Base-by-base conservation (phyloP, 2,113 vertebrate genomes). In the Periophthalmodon schlosseri region DNA sequence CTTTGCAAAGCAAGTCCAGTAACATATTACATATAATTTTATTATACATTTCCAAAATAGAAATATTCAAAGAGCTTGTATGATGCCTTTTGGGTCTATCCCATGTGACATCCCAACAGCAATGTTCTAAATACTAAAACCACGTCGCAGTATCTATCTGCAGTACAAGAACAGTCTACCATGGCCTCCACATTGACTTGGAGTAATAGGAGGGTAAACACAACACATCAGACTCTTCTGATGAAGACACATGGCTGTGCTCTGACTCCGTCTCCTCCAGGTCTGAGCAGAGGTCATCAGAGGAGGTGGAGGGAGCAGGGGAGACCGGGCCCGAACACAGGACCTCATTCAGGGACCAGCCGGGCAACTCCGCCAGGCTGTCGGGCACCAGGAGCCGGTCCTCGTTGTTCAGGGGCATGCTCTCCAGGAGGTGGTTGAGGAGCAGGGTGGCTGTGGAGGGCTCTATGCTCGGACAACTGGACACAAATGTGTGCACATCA, bases 401-500 rank as follows among this genome's bases (percentile, higher is more conserved):
- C 64, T 96, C 94, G 49, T 92, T 86, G 21, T 91, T 94, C 58
- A 98, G 89, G 1, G 97, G 97, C 97, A 98, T 96, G 73, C 96
- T 95, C 86, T 98, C 95, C 74, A 99, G 91, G 70, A 99, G 94
- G 91, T 98, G 96, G 91, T 96, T 97, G 54, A 99, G 86, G 68
- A 98, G 94, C 90, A 97, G 95, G 0, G 96, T 95, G 0, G 95
- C 95, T 0, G 97, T 90, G 0, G 94, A 86, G 5, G 95, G 93
- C 15, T 98, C 96, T 16, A 98, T 95, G 16, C 94, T 95, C 0
- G 96, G 96, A 83, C 95, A 97, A 88, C 83, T 93, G 86, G 96
- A 98, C 83, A 98, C 95, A 81, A 99, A 99, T 3, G 95, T 97
- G 90, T 99, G 97, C 74, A 98, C 97, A 81, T 98, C 96, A 20